Base-by-base conservation (phyloP, 1,140 invertebrate species). In the Zaprionus kolodkinae region DNA sequence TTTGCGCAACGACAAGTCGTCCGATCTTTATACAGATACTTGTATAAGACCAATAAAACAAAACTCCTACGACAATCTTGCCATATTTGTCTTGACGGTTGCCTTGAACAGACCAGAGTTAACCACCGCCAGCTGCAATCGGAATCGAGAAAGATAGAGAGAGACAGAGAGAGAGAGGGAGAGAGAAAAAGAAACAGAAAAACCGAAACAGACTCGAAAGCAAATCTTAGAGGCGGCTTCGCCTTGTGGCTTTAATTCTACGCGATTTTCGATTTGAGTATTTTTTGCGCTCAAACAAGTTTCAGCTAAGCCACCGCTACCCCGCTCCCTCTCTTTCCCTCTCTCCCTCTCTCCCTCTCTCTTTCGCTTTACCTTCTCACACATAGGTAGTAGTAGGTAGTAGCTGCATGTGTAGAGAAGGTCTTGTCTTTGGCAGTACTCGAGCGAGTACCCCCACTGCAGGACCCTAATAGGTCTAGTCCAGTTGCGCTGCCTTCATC, bases 61-160 rank as follows among this genome's bases (percentile, higher is more conserved):
- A 33, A 73, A 77, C 84, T 72, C 83, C 83, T 88, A 87, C 83
- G 80, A 83, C 67, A 78, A 68, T 80, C 77, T 88, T 60, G 80
- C 83, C 80, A 88, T 87, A 87, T 87, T 87, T 83, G 84, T 83
- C 80, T 75, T 75, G 68, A 48, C 52, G 43, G 27, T 87, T 50
- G 80, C 80, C 83, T 87, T 87, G 83, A 72, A 64, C 65, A 61
- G 11, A 30, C 27, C 38, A 52, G 50, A 64, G 63, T 66, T 54
- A 66, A 40, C 59, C 50, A 27, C 45, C 50, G 12, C 45, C 72
- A 76, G 65, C 61, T 81, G 79, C 78, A 73, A 66, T 65, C 17
- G 48, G 6, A 3, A 30, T 30, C 27, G 27, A 30, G 3, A 30
- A 30, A 30, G 6, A 30, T 1, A 30, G 27, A 4, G 6, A 74